Conservation (phyloP, 2,797 vertebrate genomes). For the Glyptemys insculpta region DNA sequence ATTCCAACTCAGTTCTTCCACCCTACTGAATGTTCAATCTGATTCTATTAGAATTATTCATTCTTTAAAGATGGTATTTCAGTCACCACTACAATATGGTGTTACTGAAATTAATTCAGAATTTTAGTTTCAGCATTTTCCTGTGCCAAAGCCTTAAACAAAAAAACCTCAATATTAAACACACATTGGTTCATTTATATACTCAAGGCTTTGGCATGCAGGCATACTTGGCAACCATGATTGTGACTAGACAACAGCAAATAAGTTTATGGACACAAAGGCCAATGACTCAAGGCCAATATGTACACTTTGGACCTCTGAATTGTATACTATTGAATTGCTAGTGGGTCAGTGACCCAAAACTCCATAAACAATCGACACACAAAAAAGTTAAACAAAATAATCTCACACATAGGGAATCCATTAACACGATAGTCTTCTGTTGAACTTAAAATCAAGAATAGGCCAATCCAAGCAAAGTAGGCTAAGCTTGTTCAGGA, state of each 20-base stretch:
- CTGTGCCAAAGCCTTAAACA: neutral
- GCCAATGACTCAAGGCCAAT: conserved; percentile 46
- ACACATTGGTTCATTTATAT: neutral
- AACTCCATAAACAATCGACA: conserved; percentile 43
- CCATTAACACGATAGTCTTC: conserved; percentile 25
- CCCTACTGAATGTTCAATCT: neutral
- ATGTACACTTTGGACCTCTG: conserved; percentile 11
- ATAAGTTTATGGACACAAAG: conserved; percentile 52
- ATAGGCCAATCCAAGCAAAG: neutral
- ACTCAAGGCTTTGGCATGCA: conserved; percentile 37
- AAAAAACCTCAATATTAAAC: conserved; percentile 13
- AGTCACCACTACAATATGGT: neutral
- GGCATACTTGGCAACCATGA: conserved; percentile 34
- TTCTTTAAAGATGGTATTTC: conserved; percentile 18
- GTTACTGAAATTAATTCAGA: conserved; percentile 34
- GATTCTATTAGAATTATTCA: conserved; percentile 4
- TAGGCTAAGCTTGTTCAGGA: neutral
- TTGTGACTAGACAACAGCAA: conserved; percentile 12
- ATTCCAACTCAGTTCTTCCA: neutral
- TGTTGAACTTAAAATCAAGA: neutral
- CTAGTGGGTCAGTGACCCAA: conserved; percentile 50
- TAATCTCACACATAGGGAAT: neutral
- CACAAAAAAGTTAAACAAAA: conserved; percentile 12
- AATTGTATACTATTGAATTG: conserved; percentile 49
- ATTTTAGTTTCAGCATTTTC: neutral